Evolutionary conservation across 1,140 invertebrate genomes (phyloP).

Genomic region (Dysdera silvatica): DNA sequence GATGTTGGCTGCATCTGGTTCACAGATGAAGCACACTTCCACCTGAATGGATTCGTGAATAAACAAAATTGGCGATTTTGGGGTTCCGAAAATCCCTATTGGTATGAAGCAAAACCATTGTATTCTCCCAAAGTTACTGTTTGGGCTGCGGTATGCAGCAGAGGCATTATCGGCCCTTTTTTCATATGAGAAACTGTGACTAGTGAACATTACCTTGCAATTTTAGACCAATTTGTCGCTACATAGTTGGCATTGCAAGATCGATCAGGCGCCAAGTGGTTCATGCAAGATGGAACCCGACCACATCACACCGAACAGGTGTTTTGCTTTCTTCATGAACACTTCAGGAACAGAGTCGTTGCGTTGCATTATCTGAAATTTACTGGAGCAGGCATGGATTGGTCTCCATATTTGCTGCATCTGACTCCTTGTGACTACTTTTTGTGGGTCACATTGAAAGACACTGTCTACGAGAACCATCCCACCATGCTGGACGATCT

Average conservation of each 20-base stretch:
- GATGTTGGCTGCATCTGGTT: slow-evolving; percentile 14
- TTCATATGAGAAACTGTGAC: slow-evolving; percentile 10
- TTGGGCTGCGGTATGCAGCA: slow-evolving; percentile 12
- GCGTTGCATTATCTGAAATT: background rate
- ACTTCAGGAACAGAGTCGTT: background rate
- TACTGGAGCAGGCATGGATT: slow-evolving; percentile 5
- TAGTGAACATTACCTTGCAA: background rate
- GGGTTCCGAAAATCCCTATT: background rate
- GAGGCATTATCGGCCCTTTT: slow-evolving; percentile 13
- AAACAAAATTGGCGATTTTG: background rate
- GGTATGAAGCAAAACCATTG: background rate
- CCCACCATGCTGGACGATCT: background rate
- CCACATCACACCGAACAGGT: background rate
- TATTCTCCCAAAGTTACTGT: slow-evolving; percentile 14
- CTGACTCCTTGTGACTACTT: slow-evolving; percentile 30
- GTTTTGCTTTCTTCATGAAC: background rate
- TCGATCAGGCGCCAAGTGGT: background rate
- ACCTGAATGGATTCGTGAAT: background rate
- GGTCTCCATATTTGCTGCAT: slow-evolving; percentile 28
- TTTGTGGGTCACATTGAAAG: slow-evolving; percentile 32
- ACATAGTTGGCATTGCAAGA: background rate
- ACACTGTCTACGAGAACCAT: background rate
- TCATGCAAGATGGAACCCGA: slow-evolving; percentile 13
- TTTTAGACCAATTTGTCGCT: background rate
- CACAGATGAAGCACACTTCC: slow-evolving; percentile 22